Base-by-base conservation (phyloP, 1,140 invertebrate genomes). In the Drosophila eugracilis region DNA sequence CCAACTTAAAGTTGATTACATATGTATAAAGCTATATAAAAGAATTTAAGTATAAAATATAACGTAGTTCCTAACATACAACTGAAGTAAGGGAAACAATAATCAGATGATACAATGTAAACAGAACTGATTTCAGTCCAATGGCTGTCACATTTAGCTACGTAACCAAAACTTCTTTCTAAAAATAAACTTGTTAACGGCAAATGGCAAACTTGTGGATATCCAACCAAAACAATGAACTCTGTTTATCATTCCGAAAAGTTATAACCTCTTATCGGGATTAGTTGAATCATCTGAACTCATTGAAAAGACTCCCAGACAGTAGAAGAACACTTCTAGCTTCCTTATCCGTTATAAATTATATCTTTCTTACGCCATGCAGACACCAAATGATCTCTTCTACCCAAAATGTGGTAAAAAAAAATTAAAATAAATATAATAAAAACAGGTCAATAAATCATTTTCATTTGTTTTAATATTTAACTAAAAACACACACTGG, bases 401-500 rank as follows among this genome's bases (percentile, higher is more conserved):
- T 15, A 12, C 24, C 39, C 12, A 44, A 26, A 63, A 12, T 36
- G 7, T 3, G 6, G 22, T 65, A 9, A n/a, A n/a, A 14, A 3
- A n/a, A 58, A 37, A 1, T 7, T 32, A n/a, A 7, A 39, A 14
- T 39, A 17, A 9, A 36, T 2, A 21, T 0, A 50, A 0, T 21
- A 22, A 53, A 15, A 15, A 7, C 17, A n/a, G 28, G 34, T 22
- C 10, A 37, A 26, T 60, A 60, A 71, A 70, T 59, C 53, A 45
- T 70, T 49, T 26, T 15, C 4, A 3, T 47, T 60, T 71, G 19
- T 2, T 34, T 26, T 50, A 50, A 15, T 28, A 59, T 72, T 41
- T 41, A 6, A 72, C 41, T 62, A 62, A 60, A 60, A 53, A 17
- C 67, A 53, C 47, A 60, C 26, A 47, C 15, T 59, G 30, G 32